phyloP scores from a whole-genome alignment of 2,888 invertebrate genomes.

The Mythimna loreyi region DNA sequence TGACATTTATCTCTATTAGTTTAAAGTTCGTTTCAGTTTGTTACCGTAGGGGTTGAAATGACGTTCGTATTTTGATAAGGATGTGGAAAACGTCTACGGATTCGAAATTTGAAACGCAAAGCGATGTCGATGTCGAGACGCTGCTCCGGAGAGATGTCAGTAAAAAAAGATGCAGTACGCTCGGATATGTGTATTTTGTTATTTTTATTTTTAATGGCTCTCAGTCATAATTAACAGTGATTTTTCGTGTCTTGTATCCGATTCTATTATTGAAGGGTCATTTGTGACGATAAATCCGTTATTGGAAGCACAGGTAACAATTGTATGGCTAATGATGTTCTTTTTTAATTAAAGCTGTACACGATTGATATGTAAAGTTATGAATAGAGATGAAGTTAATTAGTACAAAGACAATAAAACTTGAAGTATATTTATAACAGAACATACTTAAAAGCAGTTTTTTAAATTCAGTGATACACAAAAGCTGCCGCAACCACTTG shows the following conservation, averaged over 20 bases:
- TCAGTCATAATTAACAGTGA: conserved; percentile 58
- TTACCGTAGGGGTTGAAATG: conserved; percentile 59
- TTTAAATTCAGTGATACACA: not conserved
- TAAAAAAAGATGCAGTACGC: conserved; percentile 68
- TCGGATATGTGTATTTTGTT: conserved; percentile 48
- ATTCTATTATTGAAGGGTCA: conserved; percentile 22
- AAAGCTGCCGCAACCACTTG: conserved; percentile 14
- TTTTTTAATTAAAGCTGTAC: not conserved
- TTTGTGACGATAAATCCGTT: conserved; percentile 25
- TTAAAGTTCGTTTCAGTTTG: conserved; percentile 69
- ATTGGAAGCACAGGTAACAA: conserved; percentile 2
- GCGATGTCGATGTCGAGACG: conserved; percentile 77
- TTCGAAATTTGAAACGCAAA: conserved; percentile 84
- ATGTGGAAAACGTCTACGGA: conserved; percentile 80
- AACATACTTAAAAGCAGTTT: not conserved
- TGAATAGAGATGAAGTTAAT: not conserved
- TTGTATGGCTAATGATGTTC: not conserved
- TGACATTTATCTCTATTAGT: conserved; percentile 68
- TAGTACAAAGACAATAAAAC: not conserved
- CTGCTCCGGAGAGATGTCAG: conserved; percentile 75
- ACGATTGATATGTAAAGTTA: too few relatives aligned
- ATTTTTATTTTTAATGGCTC: conserved; percentile 59
- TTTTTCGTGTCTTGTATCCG: conserved; percentile 45
- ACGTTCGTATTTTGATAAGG: conserved; percentile 70
- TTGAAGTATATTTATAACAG: not conserved